These are phyloP conservation scores for Herpailurus yagouaroundi DNA, from an alignment of 2,113 vertebrate genomes.

Conservation along the genomic window DNA sequence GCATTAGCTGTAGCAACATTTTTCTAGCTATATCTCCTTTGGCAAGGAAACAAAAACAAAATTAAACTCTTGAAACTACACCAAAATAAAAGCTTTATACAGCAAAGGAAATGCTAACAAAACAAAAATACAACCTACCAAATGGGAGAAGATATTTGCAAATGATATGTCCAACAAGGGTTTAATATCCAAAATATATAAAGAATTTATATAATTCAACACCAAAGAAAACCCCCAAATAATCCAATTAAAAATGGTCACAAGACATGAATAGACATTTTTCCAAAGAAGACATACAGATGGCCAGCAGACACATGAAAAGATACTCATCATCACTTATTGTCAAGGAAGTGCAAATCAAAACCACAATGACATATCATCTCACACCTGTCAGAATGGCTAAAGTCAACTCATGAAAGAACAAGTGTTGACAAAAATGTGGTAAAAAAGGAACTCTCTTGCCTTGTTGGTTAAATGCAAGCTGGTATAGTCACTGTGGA, in stretches of 20 bases:
- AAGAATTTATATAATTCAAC: not conserved
- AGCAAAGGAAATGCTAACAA: not conserved
- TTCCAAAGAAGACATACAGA: not conserved
- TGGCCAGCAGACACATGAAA: not conserved
- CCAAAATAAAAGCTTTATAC: not conserved
- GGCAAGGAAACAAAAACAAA: not conserved
- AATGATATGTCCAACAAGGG: not conserved
- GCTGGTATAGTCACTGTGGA: not conserved
- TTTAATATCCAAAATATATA: not conserved
- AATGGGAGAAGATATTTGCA: not conserved
- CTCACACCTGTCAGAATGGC: not conserved
- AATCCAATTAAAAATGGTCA: not conserved
- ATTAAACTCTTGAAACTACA: not conserved
- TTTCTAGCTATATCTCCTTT: not conserved
- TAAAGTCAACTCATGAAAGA: not conserved
- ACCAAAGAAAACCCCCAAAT: not conserved
- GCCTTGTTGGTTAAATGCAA: not conserved
- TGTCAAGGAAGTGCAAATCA: not conserved
- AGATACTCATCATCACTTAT: not conserved
- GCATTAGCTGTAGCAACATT: not conserved
- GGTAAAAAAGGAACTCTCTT: not conserved
- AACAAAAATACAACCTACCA: not conserved
- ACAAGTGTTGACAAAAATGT: not conserved
- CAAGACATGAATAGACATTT: not conserved
- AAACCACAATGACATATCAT: not conserved